Evolutionary conservation across 2,888 invertebrate genomes (phyloP), one percentile per base, ranked within the genome.

Genomic region (Lochmaea capreae): DNA sequence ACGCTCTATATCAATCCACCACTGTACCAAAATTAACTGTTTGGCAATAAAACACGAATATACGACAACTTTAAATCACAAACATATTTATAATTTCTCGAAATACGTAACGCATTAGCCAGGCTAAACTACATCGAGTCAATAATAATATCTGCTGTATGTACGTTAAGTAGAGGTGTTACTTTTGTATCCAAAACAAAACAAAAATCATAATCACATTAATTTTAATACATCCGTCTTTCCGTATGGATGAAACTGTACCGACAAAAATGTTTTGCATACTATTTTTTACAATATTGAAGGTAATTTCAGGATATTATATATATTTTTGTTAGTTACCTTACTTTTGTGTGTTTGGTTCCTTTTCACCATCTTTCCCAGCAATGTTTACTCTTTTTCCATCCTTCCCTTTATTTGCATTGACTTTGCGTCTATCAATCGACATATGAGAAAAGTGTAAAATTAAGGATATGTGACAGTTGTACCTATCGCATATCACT

Each of bases 1-100:
- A 72, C 75, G 79, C 77, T 78, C 79, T 81, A 81, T 77, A 79
- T 81, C 81, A 78, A 79, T 80, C 77, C 66, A 65, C 74, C 68
- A 71, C 73, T 73, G 65, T 68, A 71, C 63, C 67, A 70, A 71
- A 78, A 78, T 78, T 78, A 78, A 78, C 75, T 72, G 74, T 76
- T 76, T 73, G 78, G 76, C 76, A 76, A 66, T 76, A 76, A 77
- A 77, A 73, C 74, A 72, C 72, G 68, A 67, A 74, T 73, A 70
- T 74, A 70, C 74, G 76, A 77, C 77, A 73, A 75, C 72, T 58
- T 72, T 63, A 72, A 74, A 75, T 71, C 67, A 69, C 71, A 69
- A 71, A 75, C 74, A 71, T 77, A 76, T 74, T 76, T 74, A 74
- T 73, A 77, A 74, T 76, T 58, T 66, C 72, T 63, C 62, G 63